phyloP scores from a whole-genome alignment of 2,797 vertebrate genomes.

The Saxicola maurus region DNA sequence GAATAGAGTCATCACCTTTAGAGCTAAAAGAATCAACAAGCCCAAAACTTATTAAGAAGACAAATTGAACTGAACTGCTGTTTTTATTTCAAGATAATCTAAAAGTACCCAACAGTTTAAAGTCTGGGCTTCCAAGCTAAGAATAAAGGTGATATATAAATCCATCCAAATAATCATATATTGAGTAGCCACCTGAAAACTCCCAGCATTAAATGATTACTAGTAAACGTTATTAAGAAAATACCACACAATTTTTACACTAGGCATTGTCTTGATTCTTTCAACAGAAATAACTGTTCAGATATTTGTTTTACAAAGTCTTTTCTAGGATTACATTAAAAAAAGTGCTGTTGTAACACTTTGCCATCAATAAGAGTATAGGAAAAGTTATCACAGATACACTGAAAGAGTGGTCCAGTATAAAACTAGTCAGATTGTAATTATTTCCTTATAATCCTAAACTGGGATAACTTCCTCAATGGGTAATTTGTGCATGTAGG shows the following conservation, averaged over 20 bases:
- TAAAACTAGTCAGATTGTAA: not conserved
- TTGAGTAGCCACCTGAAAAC: not conserved
- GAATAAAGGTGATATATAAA: not conserved
- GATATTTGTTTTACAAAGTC: not conserved
- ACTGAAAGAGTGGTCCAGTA: not conserved
- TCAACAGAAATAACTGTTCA: not conserved
- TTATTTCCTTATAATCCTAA: not conserved
- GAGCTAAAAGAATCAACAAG: not conserved
- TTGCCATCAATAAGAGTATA: not conserved
- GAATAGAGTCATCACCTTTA: not conserved
- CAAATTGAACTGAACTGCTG: not conserved
- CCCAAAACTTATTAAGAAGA: not conserved
- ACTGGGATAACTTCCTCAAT: not conserved
- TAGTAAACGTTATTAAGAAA: not conserved
- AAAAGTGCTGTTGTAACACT: not conserved
- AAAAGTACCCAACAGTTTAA: not conserved
- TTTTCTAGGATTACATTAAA: not conserved
- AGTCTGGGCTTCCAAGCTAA: not conserved
- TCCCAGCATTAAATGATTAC: not conserved
- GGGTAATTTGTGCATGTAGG: not conserved
- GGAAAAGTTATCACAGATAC: not conserved
- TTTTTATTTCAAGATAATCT: not conserved
- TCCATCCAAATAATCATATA: not conserved
- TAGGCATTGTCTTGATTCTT: not conserved
- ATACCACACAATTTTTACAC: not conserved